Percentiles rank a stretch among this genome's conserved stretches.
Evolutionary conservation across 2,797 vertebrate species (phyloP).

Genomic region (Microtus agrestis): DNA sequence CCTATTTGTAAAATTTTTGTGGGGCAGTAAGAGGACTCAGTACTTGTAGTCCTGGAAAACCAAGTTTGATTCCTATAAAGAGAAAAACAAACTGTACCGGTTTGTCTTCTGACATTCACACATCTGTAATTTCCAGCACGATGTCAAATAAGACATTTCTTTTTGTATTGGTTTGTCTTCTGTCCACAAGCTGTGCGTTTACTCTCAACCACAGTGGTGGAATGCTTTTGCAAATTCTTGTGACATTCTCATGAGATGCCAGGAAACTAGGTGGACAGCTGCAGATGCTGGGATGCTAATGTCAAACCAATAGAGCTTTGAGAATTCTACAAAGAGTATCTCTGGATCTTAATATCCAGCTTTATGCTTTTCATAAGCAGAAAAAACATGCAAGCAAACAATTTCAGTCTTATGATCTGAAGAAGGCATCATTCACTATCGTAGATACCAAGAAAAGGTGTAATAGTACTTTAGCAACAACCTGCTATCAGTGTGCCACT

Average conservation of each 20-base stretch:
- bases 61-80: neutral
- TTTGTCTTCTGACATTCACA: neutral
- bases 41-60: neutral
- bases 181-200: neutral
- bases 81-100: neutral
- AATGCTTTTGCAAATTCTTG: neutral
- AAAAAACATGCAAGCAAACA: neutral
- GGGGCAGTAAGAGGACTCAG: neutral
- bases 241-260: neutral
- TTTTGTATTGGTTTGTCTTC: neutral
- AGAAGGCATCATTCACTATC: neutral
- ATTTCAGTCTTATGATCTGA: neutral
- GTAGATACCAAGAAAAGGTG: neutral
- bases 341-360: neutral
- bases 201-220: neutral
- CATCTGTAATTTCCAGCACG: neutral
- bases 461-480: neutral
- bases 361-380: neutral
- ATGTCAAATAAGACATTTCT: neutral
- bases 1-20: neutral
- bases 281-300: neutral
- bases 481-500: too few relatives aligned
- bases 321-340: neutral
- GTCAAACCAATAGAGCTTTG: neutral
- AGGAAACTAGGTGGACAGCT: neutral